Percentiles rank a stretch among this genome's conserved stretches.
These are phyloP conservation scores for Sylvia borin DNA, from an alignment of 2,797 vertebrate species.

Conservation along the genomic window DNA sequence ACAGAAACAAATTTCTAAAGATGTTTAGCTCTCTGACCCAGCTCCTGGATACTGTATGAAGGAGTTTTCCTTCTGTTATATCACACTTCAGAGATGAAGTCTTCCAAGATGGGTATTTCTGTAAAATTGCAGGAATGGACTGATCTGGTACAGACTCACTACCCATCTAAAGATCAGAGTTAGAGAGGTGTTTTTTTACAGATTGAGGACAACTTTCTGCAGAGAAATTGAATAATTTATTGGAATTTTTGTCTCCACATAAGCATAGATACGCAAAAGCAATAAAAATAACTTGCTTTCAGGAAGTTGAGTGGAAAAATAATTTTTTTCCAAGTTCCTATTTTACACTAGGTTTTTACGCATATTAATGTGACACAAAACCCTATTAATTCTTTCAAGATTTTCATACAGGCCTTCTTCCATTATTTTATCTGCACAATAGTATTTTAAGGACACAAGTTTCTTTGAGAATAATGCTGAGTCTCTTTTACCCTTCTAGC, in stretches of 20 bases:
- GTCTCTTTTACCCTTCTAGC: neutral
- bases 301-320: neutral
- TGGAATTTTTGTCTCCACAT: neutral
- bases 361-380: neutral
- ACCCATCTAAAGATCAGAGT: neutral
- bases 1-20: neutral
- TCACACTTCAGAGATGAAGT: neutral
- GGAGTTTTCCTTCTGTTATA: neutral
- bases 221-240: constrained; percentile 1
- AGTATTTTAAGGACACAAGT: neutral
- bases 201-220: neutral
- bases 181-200: neutral
- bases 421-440: neutral
- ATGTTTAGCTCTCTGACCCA: neutral
- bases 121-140: neutral
- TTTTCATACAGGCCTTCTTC: neutral
- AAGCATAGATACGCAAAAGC: neutral
- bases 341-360: neutral
- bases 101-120: neutral
- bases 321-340: neutral
- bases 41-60: neutral
- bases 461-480: neutral
- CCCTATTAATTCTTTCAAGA: neutral
- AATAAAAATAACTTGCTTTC: neutral
- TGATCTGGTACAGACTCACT: neutral